Percentiles rank a stretch among this genome's conserved stretches.
Evolutionary conservation across 2,797 vertebrate species (phyloP).

Genomic region (Acrocephalus scirpaceus): DNA sequence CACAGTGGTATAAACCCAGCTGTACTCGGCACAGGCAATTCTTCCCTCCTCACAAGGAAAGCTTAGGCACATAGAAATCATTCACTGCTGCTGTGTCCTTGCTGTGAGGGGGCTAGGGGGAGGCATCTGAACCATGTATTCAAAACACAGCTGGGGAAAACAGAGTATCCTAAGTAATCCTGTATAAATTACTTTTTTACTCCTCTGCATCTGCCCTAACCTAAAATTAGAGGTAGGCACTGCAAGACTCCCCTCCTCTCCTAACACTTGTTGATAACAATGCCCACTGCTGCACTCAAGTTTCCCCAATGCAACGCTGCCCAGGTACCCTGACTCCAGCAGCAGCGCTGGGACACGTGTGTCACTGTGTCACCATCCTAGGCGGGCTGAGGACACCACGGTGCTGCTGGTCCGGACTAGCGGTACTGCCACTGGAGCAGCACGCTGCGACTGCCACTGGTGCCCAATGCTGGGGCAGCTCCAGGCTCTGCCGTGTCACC

Average conservation of each 20-base stretch:
- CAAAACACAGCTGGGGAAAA: background rate
- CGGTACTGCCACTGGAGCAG: too few species aligned
- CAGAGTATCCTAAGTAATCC: background rate
- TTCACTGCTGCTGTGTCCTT: background rate
- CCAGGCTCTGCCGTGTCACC: background rate
- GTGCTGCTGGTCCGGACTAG: background rate
- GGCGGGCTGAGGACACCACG: accelerated
- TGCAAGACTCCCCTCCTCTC: background rate
- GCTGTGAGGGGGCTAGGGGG: background rate
- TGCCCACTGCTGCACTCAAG: accelerated
- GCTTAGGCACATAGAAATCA: background rate
- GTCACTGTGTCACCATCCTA: accelerated
- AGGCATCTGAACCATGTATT: accelerated
- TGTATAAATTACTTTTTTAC: background rate
- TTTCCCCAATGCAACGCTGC: accelerated
- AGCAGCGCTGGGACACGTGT: accelerated
- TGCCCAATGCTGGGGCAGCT: background rate
- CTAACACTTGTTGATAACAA: accelerated
- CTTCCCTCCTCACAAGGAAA: background rate
- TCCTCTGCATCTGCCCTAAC: background rate
- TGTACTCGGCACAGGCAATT: background rate
- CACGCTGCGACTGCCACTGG: too few species aligned
- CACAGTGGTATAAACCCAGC: background rate
- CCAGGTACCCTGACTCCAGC: background rate
- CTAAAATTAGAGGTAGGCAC: accelerated